Base-by-base conservation (phyloP, 2,888 invertebrate species). In the Laspeyria flexula region DNA sequence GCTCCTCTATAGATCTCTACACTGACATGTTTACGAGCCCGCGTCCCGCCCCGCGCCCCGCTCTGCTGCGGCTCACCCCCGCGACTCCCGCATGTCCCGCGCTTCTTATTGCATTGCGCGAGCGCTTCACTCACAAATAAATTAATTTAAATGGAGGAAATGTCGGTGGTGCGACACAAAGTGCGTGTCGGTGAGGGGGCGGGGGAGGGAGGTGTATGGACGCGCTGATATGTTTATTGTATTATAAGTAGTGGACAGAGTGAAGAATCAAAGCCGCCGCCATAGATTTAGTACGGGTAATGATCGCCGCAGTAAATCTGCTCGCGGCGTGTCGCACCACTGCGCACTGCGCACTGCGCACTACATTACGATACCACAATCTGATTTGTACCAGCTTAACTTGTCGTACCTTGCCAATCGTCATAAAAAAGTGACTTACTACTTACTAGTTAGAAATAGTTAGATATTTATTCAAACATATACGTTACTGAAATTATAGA, bases 21-120 rank as follows among this genome's bases (percentile, higher is more conserved):
- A 57, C 58, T 83, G 88, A 86, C 88, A 85, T 86, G 73, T 87
- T 87, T 84, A 86, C 77, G 83, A 83, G 73, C 67, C 43, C 40
- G 34, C 46, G 53, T 59, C 60, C 58, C 48, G 29, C 52, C 52
- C 48, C 60, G 58, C 43, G 40, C 46, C 30, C 42, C 45, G 43
- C 45, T 46, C 58, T 23, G 40, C 43, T 18, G 15, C 23, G 9
- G 40, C 34, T 16, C 23, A 45, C 33, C 21, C 37, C 51, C 40
- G 48, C 39, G 44, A 33, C 40, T 9, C 51, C 18, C 37, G 37
- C 33, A 31, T 50, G n/a, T 48, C 43, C 46, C 47, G 50, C 11
- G 42, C 61, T 53, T 76, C 75, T 73, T 75, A 71, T 79, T 79
- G 83, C 83, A 77, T 77, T 73, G 79, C 77, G 64, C 67, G 58